A percentile compares a stretch with the other conserved stretches of the same genome.
These are phyloP conservation scores for Sinonovacula constricta DNA, from an alignment of 1,140 invertebrate species.

Conservation along the genomic window DNA sequence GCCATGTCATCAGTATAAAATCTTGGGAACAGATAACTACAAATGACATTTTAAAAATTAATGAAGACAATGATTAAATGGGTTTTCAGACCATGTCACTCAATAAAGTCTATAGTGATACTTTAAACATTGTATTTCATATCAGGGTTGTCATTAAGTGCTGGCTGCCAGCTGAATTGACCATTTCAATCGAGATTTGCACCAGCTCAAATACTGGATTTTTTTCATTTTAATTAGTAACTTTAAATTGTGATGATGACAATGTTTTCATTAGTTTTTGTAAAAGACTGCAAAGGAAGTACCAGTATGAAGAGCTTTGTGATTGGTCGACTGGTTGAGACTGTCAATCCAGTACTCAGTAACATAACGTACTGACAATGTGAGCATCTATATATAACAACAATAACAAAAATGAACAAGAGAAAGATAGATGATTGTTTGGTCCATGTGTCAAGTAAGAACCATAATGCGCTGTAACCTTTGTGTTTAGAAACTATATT, in stretches of 20 bases:
- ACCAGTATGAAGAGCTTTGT: neutral
- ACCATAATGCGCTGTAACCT: too few species aligned
- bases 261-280: neutral
- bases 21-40: too few species aligned
- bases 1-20: too few species aligned
- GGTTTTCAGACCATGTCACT: too few species aligned
- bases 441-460: neutral
- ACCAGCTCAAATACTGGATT: conserved; percentile 1
- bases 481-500: too few species aligned
- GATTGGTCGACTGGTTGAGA: neutral
- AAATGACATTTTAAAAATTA: too few species aligned
- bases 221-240: neutral
- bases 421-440: neutral
- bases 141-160: conserved; percentile 1
- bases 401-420: neutral
- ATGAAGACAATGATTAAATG: too few species aligned
- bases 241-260: neutral
- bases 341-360: neutral
- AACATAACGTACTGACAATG: neutral
- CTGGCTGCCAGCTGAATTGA: conserved; percentile 2
- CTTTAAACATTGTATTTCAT: too few species aligned
- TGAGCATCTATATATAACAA: neutral
- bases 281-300: neutral
- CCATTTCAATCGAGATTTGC: conserved; percentile 4
- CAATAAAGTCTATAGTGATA: too few species aligned